These are phyloP conservation scores for Brachionus koreanus DNA, from an alignment of 1,140 invertebrate species.

Conservation along the genomic window DNA sequence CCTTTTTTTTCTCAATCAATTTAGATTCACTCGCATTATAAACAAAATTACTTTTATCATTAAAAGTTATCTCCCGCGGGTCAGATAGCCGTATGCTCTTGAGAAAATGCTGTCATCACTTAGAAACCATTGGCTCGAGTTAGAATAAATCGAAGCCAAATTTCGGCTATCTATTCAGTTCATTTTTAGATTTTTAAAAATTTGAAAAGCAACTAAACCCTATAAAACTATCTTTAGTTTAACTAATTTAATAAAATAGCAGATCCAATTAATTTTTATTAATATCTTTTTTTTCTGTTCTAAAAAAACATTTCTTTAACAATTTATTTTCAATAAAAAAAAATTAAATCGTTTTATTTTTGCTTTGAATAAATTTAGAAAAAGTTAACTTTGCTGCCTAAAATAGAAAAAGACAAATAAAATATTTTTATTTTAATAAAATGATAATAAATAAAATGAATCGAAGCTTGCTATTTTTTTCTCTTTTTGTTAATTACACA, in stretches of 20 bases:
- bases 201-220: not conserved
- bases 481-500: not conserved
- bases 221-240: no score
- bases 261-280: no score
- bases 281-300: no score
- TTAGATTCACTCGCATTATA: not conserved
- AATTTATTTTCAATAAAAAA: no score
- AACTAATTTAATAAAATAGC: no score
- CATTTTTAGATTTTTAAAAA: not conserved
- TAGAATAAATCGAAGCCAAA: not conserved
- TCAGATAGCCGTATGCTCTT: not conserved
- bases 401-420: not conserved
- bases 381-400: no score
- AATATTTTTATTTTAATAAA: not conserved
- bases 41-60: conserved; percentile 1
- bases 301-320: no score
- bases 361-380: no score
- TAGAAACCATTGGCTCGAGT: not conserved
- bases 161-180: not conserved
- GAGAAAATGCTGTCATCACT: not conserved
- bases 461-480: not conserved
- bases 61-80: not conserved
- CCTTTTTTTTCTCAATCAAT: not conserved
- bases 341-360: no score
- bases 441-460: not conserved